Percentiles rank a stretch among this genome's conserved stretches.
phyloP scores from a whole-genome alignment of 1,140 invertebrate species.

The Trichonephila clavata region DNA sequence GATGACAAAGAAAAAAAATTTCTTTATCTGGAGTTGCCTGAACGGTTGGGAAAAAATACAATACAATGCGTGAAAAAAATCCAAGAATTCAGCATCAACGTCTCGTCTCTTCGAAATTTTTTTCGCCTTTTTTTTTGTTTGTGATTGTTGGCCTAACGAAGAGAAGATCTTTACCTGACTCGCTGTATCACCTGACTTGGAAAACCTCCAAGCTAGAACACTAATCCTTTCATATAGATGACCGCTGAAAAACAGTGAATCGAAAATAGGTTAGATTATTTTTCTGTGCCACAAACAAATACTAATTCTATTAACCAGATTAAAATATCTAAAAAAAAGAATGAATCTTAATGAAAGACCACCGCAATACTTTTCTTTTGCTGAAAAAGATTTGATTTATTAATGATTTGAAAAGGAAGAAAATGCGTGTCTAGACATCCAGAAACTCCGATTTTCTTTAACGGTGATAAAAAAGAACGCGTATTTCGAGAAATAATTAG shows the following conservation, averaged over 20 bases:
- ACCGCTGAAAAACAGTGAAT: conserved; percentile 27
- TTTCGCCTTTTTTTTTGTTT: conserved; percentile 18
- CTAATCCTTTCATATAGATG: conserved; percentile 58
- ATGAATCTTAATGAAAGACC: not conserved
- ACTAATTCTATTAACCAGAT: not conserved
- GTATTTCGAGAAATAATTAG: too few relatives aligned
- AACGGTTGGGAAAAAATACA: conserved; percentile 42
- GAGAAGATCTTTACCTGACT: conserved; percentile 27
- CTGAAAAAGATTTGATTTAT: not conserved
- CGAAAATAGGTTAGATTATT: conserved; percentile 49
- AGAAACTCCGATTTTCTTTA: not conserved
- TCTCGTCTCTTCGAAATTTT: not conserved
- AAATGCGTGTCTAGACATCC: not conserved
- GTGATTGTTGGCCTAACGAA: conserved; percentile 31
- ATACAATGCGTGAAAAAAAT: conserved; percentile 54
- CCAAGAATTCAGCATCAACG: conserved; percentile 27
- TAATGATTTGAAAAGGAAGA: not conserved
- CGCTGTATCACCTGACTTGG: conserved; percentile 37
- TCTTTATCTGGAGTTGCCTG: not conserved
- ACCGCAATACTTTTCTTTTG: not conserved
- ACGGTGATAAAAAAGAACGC: not conserved
- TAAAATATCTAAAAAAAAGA: conserved; percentile 14
- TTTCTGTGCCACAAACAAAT: conserved; percentile 4
- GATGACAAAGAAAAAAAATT: conserved; percentile 49
- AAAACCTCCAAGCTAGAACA: conserved; percentile 44